Percentiles rank a stretch among this genome's conserved stretches.
Evolutionary conservation across 1,140 invertebrate genomes (phyloP).

Genomic region (Psilanteris sp.): DNA sequence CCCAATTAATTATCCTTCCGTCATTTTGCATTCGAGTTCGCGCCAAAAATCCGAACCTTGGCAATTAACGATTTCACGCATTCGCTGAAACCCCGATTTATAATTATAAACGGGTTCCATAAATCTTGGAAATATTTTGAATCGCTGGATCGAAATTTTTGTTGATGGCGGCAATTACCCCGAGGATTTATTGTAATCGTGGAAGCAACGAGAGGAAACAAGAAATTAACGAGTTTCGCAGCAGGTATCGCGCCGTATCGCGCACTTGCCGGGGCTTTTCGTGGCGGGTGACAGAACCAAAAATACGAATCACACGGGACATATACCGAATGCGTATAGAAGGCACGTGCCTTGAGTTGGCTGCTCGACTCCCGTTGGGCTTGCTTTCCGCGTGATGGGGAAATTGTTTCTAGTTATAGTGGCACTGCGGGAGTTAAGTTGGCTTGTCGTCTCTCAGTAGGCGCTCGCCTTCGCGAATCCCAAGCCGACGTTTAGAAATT

Average conservation of each 20-base stretch:
- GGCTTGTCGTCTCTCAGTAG: constrained; percentile 53
- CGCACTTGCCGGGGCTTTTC: constrained; percentile 44
- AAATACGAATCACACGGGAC: constrained; percentile 52
- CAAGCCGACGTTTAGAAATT: constrained; percentile 30
- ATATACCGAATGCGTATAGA: constrained; percentile 14
- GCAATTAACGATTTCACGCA: constrained; percentile 4
- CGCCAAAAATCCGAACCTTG: too few species aligned
- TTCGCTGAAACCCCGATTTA: neutral
- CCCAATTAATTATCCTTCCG: too few species aligned
- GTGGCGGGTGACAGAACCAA: constrained; percentile 55
- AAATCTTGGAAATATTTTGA: constrained; percentile 26
- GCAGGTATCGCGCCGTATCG: constrained; percentile 42
- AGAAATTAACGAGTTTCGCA: constrained; percentile 52
- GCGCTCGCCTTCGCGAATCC: constrained; percentile 51
- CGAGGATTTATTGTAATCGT: constrained; percentile 24
- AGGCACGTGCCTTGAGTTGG: constrained; percentile 67
- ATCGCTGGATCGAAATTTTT: constrained; percentile 15
- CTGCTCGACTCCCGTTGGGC: constrained; percentile 60
- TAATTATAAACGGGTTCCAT: constrained; percentile 2
- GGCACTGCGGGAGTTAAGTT: constrained; percentile 67
- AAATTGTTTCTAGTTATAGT: constrained; percentile 68
- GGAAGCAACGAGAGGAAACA: constrained; percentile 16
- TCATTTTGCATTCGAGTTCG: too few species aligned
- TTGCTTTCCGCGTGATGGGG: constrained; percentile 71
- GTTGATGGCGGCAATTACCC: constrained; percentile 5